These are phyloP conservation scores for Dendrocincla fuliginosa DNA, from an alignment of 2,797 vertebrate genomes.

Conservation along the genomic window DNA sequence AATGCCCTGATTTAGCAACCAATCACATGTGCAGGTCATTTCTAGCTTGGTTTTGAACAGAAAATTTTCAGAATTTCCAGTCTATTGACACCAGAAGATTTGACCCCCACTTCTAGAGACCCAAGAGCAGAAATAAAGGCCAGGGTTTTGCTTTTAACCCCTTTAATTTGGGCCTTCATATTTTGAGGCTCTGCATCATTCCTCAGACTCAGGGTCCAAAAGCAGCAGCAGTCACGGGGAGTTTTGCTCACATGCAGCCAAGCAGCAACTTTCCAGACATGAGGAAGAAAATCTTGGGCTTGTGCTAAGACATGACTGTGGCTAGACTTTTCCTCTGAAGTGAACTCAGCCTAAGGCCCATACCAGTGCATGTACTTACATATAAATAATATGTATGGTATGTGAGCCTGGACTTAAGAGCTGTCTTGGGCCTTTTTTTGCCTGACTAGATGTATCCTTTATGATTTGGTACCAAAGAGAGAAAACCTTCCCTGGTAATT, in stretches of 20 bases:
- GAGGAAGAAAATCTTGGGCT: neutral
- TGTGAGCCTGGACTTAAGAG: constrained; percentile 23
- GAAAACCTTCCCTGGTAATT: constrained; percentile 18
- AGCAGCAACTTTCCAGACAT: neutral
- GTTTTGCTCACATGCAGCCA: neutral
- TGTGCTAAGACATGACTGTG: neutral
- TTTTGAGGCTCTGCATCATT: neutral
- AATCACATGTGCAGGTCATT: neutral
- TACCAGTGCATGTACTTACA: constrained; percentile 44
- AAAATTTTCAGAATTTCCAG: neutral
- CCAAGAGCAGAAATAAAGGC: neutral
- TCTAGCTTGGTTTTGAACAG: neutral
- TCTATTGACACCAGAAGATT: neutral
- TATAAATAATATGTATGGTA: constrained; percentile 48
- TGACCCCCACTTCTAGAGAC: neutral
- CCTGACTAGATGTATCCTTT: neutral
- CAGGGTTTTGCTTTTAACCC: neutral
- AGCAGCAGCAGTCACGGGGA: neutral
- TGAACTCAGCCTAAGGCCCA: constrained; percentile 51
- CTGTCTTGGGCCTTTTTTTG: neutral
- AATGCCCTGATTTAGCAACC: neutral
- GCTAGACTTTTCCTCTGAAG: neutral
- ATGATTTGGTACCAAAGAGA: neutral
- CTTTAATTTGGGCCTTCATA: neutral
- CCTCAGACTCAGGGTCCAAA: neutral